A percentile compares a stretch with the other conserved stretches of the same genome.
phyloP scores from a whole-genome alignment of 2,888 invertebrate species.

The Lithophane ornitopus region DNA sequence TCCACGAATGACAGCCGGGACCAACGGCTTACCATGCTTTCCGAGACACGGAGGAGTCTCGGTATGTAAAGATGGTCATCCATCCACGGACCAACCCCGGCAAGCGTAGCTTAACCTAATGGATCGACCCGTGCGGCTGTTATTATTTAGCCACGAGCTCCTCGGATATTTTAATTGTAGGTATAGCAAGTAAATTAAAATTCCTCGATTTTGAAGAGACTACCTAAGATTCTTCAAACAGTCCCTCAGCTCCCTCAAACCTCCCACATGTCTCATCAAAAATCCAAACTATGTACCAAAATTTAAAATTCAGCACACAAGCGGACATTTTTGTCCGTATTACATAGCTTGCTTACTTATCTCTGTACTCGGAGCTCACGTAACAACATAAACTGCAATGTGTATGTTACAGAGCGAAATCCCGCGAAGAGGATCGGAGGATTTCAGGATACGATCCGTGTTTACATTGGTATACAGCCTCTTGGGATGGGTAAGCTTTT shows the following conservation, averaged over 20 bases:
- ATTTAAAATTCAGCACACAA: slow-evolving; percentile 70
- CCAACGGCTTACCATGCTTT: too few species aligned
- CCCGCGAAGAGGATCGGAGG: slow-evolving; percentile 63
- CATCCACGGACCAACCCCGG: too few species aligned
- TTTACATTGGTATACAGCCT: slow-evolving; percentile 60
- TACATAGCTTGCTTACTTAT: slow-evolving; percentile 73
- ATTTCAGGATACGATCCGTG: slow-evolving; percentile 63
- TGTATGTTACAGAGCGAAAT: slow-evolving; percentile 70
- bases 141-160: too few species aligned
- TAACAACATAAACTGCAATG: slow-evolving; percentile 75
- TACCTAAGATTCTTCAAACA: slow-evolving; percentile 5
- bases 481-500: slow-evolving; percentile 61
- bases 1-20: too few species aligned
- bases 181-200: not conserved
- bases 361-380: slow-evolving; percentile 64
- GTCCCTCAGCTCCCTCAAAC: not conserved
- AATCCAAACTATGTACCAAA: slow-evolving; percentile 31
- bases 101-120: too few species aligned
- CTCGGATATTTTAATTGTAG: too few species aligned
- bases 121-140: too few species aligned
- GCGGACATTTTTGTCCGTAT: slow-evolving; percentile 65
- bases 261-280: slow-evolving; percentile 22
- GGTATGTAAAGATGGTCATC: too few species aligned
- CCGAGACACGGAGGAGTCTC: too few species aligned
- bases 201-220: not conserved